Evolutionary conservation across 2,797 vertebrate species (phyloP), one percentile per base, ranked within the genome.

Genomic region (Takifugu rubripes): DNA sequence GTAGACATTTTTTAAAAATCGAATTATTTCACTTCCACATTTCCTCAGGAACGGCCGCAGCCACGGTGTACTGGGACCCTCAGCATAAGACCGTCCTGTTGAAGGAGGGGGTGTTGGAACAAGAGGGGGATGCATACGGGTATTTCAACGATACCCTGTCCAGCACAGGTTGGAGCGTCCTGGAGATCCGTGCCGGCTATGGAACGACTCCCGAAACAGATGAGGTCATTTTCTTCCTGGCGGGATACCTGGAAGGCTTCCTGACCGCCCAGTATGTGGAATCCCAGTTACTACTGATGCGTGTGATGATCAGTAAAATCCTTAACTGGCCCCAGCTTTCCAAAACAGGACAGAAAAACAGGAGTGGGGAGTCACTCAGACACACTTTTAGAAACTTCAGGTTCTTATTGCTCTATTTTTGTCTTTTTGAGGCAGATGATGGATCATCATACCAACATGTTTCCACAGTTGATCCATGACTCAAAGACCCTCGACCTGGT

Each of bases 231-330:
- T 94, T 94, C 89, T 96, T 92, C 77, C 79, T 91, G 49, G 94
- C 94, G 0, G 95, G 95, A 29, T 94, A 92, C 79, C 84, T 98
- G 14, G 94, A 97, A 76, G 95, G 95, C 0, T 96, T 93, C 77
- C 93, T 98, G 55, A 95, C 94, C 0, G 94, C 93, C 27, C 86
- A 79, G 94, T 97, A 88, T 92, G 94, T 77, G 5, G 10, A 3
- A 25, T 2, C 17, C 7, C 7, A 3, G 11, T 10, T 5, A 6
- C 2, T 5, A 21, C 16, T 3, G 8, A 46, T n/a, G 17, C 8
- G 17, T 17, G 27, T 58, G 26, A 17, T 11, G 10, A 45, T 42
- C 21, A 27, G 36, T 40, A 10, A 14, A 40, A 14, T 40, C 36
- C 7, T 3, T n/a, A n/a, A 17, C 44, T 46, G 16, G 44, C n/a